Evolutionary conservation across 1,140 invertebrate species (phyloP).

Genomic region (Pristionchus pacificus): DNA sequence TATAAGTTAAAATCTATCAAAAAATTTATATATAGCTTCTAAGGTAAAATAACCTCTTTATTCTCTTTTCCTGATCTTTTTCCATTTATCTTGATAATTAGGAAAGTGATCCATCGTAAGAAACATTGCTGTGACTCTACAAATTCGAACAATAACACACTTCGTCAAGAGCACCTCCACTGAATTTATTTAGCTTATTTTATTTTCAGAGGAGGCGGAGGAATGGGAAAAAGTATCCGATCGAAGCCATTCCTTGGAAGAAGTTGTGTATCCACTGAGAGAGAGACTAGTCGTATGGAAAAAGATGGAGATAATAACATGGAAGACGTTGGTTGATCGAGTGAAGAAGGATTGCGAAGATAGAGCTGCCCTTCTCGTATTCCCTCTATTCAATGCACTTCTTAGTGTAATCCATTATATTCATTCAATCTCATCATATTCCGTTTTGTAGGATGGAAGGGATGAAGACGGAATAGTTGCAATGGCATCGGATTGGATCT

Average conservation of each 20-base stretch:
- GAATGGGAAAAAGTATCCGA: conserved; percentile 69
- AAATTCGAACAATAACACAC: no score
- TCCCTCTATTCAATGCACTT: conserved; percentile 47
- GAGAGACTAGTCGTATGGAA: conserved; percentile 83
- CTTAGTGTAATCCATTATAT: conserved; percentile 19
- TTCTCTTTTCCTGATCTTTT: no score
- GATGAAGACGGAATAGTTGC: conserved; percentile 41
- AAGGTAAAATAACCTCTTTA: conserved; percentile 15
- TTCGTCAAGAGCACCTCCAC: no score
- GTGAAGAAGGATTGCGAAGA: conserved; percentile 57
- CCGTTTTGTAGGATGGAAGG: not conserved
- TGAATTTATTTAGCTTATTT: no score
- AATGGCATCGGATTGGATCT: conserved; percentile 64
- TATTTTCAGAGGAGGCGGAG: conserved; percentile 46
- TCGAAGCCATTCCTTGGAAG: conserved; percentile 74
- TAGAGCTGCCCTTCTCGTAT: conserved; percentile 40
- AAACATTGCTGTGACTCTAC: no score
- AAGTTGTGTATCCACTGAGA: conserved; percentile 70
- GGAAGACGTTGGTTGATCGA: conserved; percentile 73
- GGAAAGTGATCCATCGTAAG: no score
- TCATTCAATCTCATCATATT: conserved; percentile 9
- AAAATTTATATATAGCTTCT: conserved; percentile 1
- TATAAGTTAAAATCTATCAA: not conserved
- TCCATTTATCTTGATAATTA: no score
- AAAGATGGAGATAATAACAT: conserved; percentile 78